phyloP scores from a whole-genome alignment of 2,888 invertebrate species.

The Ichneumoninae sp. region DNA sequence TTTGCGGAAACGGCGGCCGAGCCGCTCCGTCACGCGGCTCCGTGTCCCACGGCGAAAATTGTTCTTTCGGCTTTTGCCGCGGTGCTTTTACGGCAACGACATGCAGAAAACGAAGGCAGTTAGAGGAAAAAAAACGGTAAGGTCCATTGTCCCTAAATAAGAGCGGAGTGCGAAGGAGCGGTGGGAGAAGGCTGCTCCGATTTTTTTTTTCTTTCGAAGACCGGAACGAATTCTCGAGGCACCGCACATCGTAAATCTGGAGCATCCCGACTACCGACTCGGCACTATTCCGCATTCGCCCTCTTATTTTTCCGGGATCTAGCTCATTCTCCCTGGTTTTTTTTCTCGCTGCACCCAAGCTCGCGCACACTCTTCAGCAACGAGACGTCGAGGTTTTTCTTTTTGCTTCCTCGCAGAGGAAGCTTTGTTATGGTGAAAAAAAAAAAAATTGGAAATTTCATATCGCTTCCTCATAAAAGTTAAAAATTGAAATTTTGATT shows the following conservation, averaged over 20 bases:
- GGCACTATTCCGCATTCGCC: constrained; percentile 61
- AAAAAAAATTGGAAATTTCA: no score
- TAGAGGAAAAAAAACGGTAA: constrained; percentile 59
- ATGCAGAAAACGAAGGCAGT: constrained; percentile 47
- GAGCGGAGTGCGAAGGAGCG: constrained; percentile 35
- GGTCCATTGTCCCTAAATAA: constrained; percentile 65
- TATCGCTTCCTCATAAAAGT: no score
- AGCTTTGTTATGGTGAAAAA: no score
- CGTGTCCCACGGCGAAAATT: constrained; percentile 39
- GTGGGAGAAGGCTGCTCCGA: constrained; percentile 69
- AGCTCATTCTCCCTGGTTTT: constrained; percentile 45
- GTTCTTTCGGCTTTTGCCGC: constrained; percentile 53
- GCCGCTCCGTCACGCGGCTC: constrained; percentile 76
- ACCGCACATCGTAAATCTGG: constrained; percentile 77
- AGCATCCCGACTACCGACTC: constrained; percentile 68
- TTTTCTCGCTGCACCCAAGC: constrained; percentile 37
- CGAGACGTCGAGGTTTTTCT: constrained; percentile 37
- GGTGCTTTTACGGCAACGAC: constrained; percentile 49
- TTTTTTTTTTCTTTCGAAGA: constrained; percentile 69
- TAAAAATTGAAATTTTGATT: no score
- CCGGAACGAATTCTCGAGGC: constrained; percentile 76
- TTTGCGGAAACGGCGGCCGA: constrained; percentile 80
- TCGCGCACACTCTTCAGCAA: constrained; percentile 30
- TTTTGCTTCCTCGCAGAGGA: not conserved
- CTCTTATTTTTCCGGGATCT: constrained; percentile 50